A percentile compares a stretch with the other conserved stretches of the same genome.
These are phyloP conservation scores for Trochalopteron elliotii DNA, from an alignment of 2,113 vertebrate genomes.

Conservation along the genomic window DNA sequence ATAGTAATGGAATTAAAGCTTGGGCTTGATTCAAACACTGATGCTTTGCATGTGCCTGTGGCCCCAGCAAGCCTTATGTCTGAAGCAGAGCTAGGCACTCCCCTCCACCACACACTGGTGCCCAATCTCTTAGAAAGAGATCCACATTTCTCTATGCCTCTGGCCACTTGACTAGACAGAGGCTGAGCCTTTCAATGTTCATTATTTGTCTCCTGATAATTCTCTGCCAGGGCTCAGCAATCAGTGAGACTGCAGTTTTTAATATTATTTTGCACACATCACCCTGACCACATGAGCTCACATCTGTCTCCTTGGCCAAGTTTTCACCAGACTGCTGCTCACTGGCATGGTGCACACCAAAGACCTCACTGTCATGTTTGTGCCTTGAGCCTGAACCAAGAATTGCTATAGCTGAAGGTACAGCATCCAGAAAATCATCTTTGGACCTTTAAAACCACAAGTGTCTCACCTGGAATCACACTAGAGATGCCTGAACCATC, in stretches of 20 bases:
- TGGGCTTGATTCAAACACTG: neutral
- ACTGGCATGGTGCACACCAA: neutral
- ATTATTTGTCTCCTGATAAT: neutral
- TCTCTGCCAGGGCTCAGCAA: neutral
- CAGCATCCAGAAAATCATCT: neutral
- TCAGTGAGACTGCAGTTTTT: neutral
- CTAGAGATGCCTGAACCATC: neutral
- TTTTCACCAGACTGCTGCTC: neutral
- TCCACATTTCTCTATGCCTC: neutral
- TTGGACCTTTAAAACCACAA: neutral
- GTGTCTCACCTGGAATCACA: neutral
- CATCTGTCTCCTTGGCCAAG: fast-evolving
- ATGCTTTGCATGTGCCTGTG: neutral
- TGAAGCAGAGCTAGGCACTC: neutral
- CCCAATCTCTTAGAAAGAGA: neutral
- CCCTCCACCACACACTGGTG: neutral
- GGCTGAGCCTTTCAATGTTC: neutral
- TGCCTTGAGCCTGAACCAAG: neutral
- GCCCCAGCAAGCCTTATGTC: neutral
- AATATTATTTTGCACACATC: neutral
- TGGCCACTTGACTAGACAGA: neutral
- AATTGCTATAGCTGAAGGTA: neutral
- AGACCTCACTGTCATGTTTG: neutral
- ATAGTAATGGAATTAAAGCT: neutral
- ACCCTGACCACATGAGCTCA: neutral